phyloP scores from a whole-genome alignment of 2,888 invertebrate genomes.

The Epistrophella euchroma region DNA sequence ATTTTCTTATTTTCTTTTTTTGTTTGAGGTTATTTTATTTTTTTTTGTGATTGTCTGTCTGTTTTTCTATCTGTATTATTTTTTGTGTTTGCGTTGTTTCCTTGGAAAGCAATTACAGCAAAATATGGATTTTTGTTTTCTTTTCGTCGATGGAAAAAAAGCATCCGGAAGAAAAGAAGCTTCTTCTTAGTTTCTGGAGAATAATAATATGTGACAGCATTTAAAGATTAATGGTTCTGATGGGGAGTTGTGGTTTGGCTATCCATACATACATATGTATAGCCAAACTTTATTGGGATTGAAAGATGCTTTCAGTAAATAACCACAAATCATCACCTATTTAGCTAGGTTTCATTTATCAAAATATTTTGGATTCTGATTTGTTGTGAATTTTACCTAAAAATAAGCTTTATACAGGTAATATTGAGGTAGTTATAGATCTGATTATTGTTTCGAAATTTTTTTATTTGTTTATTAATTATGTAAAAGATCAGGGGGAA shows the following conservation, averaged over 20 bases:
- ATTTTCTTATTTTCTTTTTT: constrained; percentile 42
- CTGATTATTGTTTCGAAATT: not conserved
- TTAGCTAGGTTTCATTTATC: constrained; percentile 42
- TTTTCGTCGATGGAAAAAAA: constrained; percentile 6
- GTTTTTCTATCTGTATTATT: constrained; percentile 6
- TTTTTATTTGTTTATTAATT: not conserved
- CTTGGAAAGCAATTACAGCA: constrained; percentile 68
- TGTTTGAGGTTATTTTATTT: not conserved
- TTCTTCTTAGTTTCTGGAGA: constrained; percentile 29
- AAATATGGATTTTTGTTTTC: constrained; percentile 59
- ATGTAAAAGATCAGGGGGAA: too few relatives aligned
- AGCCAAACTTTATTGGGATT: constrained; percentile 2
- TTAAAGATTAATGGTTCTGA: constrained; percentile 69
- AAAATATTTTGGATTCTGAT: constrained; percentile 17
- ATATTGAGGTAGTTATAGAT: not conserved
- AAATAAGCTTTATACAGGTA: not conserved
- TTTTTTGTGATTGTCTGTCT: constrained; percentile 29
- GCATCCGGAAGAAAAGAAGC: constrained; percentile 25
- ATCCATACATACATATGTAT: too few relatives aligned
- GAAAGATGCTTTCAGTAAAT: constrained; percentile 41
- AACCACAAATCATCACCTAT: constrained; percentile 47
- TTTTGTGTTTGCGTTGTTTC: constrained; percentile 32
- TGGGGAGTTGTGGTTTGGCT: constrained; percentile 17
- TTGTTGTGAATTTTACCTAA: constrained; percentile 7
- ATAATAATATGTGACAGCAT: constrained; percentile 62